Base-by-base conservation (phyloP, 1,140 invertebrate species). In the Anthonomus grandis region DNA sequence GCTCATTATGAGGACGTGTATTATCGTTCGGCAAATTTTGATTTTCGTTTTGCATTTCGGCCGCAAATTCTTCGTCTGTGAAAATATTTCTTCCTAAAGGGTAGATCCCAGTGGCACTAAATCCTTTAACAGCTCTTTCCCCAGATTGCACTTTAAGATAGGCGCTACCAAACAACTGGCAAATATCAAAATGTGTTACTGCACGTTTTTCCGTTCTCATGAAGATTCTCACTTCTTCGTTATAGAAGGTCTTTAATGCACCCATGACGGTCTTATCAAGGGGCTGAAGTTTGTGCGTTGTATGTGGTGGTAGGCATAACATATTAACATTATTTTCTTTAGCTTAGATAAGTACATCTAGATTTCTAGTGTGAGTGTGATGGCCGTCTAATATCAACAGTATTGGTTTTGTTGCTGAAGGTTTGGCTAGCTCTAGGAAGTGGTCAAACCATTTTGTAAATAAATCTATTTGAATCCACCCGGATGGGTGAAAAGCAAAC, bases 211-310 rank as follows among this genome's bases (percentile, higher is more conserved):
- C 51, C 4, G 38, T 31, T 45, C 47, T 45, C 27, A 58, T 22
- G 31, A 52, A 60, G 38, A 47, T 27, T 49, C 57, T 25, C 0
- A 62, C 36, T 44, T 59, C 52, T 59, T 62, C 57, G 27, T 27
- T 62, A 17, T 68, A 71, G 50, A 55, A 62, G 4, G 55, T 39
- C n/a, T n/a, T n/a, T n/a, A n/a, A n/a, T n/a, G n/a, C n/a, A n/a
- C n/a, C n/a, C n/a, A n/a, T n/a, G n/a, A n/a, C n/a, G n/a, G n/a
- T n/a, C 13, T 65, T 56, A 46, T 73, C 72, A 9, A 72, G 57
- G 15, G 74, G 72, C 47, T 76, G 72, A 68, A 75, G 42, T 19
- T 66, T 62, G 57, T 73, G 68, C 2, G 63, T 69, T 15, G 42
- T 59, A 44, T 74, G 70, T 9, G 70, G 66, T 13, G 73, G 70